Base-by-base conservation (phyloP, 2,888 invertebrate genomes). In the Chrysolina oricalcia region DNA sequence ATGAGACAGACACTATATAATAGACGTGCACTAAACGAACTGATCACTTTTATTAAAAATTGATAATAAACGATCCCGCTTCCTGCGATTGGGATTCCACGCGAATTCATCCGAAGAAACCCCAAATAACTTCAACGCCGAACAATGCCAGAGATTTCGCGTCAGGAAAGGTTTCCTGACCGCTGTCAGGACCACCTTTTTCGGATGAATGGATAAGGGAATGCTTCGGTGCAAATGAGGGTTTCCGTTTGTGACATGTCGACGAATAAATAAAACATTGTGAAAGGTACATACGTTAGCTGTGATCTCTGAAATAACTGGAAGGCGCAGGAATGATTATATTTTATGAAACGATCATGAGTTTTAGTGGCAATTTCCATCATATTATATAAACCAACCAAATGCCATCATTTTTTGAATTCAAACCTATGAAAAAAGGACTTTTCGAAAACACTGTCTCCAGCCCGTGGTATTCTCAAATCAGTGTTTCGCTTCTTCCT, bases 61-160 rank as follows among this genome's bases (percentile, higher is more conserved):
- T 35, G 56, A 69, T 17, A 50, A 63, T 50, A 35, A 63, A 63
- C 48, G 35, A 50, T 70, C 53, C 46, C 3, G 9, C 19, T 70
- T 17, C 40, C 48, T n/a, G 8, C 53, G 64, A 70, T 19, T 50
- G 48, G 64, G 64, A 70, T 70, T 63, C 64, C 35, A 13, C 11
- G 9, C n/a, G 48, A 70, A 50, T 50, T 53, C 70, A 63, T 64
- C 70, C 48, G 63, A 48, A 21, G 63, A 63, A 64, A 50, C 46
- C 70, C 70, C 53, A 21, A 53, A 53, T 53, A 53, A 17, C 21
- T 21, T 13, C 21, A 5, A 19, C 21, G 21, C 11, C 15, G 53
- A 53, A 19, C 19, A 11, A 53, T 53, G 11, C 53, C 53, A 5
- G 43, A 23, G 21, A 53, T 53, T 53, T 21, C 11, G 17, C 19